Conservation (phyloP, 1,140 invertebrate genomes). For the Conus betulinus region DNA sequence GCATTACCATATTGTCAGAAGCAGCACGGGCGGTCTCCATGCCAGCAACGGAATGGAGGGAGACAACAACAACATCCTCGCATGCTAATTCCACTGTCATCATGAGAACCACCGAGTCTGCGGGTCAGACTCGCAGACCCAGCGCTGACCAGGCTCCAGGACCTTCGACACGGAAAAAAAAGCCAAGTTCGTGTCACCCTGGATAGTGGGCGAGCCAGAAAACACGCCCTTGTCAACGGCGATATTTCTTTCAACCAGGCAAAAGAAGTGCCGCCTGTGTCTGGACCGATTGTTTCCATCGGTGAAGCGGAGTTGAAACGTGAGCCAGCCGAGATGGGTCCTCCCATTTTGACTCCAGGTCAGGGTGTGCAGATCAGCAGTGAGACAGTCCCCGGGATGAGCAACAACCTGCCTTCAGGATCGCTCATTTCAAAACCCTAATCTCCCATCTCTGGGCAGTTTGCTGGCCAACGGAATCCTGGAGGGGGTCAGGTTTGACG, state of each 20-base stretch:
- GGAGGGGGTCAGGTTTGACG: conserved; percentile 28
- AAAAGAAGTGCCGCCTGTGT: background rate
- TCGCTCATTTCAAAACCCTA: background rate
- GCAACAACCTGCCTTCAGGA: conserved; percentile 16
- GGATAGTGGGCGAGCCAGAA: conserved; percentile 18
- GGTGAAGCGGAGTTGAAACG: background rate
- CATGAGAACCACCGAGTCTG: background rate
- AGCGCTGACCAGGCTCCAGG: background rate
- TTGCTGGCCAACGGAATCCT: background rate
- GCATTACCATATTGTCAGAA: background rate
- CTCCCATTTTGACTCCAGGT: background rate
- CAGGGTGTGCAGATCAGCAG: background rate
- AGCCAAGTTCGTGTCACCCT: conserved; percentile 13
- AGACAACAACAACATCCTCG: background rate
- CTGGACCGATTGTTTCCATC: background rate
- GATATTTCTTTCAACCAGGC: conserved; percentile 8
- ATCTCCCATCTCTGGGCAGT: conserved; percentile 10
- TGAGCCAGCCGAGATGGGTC: conserved; percentile 13
- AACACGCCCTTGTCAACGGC: conserved; percentile 3
- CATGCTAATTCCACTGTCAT: background rate
- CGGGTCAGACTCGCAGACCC: background rate
- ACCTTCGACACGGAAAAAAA: background rate
- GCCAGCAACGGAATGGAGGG: background rate
- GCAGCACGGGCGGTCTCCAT: background rate
- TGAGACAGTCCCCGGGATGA: conserved; percentile 12